These are phyloP conservation scores for Lepisosteus osseus DNA, from an alignment of 2,113 vertebrate genomes.

Conservation along the genomic window DNA sequence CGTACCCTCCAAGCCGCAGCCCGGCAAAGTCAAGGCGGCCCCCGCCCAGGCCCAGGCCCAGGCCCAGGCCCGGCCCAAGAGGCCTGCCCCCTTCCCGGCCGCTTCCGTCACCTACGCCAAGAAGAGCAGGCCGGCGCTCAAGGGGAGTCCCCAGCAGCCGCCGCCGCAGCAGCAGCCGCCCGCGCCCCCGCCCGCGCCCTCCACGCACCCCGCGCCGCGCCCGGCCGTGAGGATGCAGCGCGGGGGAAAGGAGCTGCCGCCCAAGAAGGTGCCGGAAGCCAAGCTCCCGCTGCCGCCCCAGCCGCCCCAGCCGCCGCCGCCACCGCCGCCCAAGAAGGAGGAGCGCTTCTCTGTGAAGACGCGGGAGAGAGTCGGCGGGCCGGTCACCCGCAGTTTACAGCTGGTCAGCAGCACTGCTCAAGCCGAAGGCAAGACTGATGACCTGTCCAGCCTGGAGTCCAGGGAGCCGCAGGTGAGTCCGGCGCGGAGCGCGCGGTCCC, in stretches of 20 bases:
- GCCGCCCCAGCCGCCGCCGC: conserved; percentile 3
- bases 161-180: conserved; percentile 48
- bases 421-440: conserved; percentile 72
- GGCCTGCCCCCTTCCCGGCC: conserved; percentile 53
- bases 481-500: no score
- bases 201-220: conserved; percentile 32
- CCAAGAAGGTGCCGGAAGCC: conserved; percentile 60
- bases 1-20: conserved; percentile 55
- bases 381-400: conserved; percentile 70
- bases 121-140: conserved; percentile 69
- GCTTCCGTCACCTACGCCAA: conserved; percentile 73
- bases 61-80: conserved; percentile 63
- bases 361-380: conserved; percentile 68
- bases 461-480: conserved; percentile 67
- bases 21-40: conserved; percentile 62
- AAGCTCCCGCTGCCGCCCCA: conserved; percentile 31
- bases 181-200: conserved; percentile 48
- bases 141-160: conserved; percentile 68
- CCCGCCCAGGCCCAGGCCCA: conserved; percentile 59
- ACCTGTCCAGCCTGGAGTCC: conserved; percentile 67
- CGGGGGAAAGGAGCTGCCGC: conserved; percentile 65
- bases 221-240: conserved; percentile 75
- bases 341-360: conserved; percentile 64
- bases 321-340: conserved; percentile 54
- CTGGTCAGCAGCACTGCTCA: conserved; percentile 65